A percentile compares a stretch with the other conserved stretches of the same genome.
Evolutionary conservation across 2,113 vertebrate species (phyloP).

Genomic region (Pica pica): DNA sequence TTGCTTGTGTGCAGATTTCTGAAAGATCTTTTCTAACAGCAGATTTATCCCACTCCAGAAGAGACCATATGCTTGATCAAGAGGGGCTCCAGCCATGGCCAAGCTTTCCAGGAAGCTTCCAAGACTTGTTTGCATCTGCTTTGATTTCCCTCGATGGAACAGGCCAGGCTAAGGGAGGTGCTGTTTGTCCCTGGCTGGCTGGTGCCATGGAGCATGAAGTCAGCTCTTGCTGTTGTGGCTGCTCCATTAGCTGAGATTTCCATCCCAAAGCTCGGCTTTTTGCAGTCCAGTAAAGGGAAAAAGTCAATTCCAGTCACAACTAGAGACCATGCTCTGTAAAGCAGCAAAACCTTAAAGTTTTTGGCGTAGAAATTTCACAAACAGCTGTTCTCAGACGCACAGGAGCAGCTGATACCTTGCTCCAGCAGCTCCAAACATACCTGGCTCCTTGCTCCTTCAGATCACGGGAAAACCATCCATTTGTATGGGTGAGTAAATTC

Average conservation of each 20-base stretch:
- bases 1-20: not conserved
- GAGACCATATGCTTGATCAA: not conserved
- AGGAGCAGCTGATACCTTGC: not conserved
- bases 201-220: not conserved
- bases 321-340: not conserved
- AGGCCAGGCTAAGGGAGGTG: not conserved
- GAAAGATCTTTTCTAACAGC: not conserved
- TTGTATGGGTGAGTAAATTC: not conserved
- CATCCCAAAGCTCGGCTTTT: not conserved
- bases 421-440: not conserved
- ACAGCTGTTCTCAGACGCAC: not conserved
- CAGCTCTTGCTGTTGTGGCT: not conserved
- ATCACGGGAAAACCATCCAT: not conserved
- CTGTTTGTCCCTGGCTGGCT: not conserved
- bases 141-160: not conserved
- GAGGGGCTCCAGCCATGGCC: not conserved
- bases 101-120: not conserved
- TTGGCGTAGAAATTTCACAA: not conserved
- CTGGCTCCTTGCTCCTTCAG: not conserved
- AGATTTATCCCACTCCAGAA: not conserved
- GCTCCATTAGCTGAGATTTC: not conserved
- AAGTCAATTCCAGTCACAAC: not conserved
- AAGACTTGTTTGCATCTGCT: not conserved
- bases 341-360: not conserved
- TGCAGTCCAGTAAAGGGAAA: not conserved